These are phyloP conservation scores for Ammodytes dubius DNA, from an alignment of 2,113 vertebrate species.

Conservation along the genomic window DNA sequence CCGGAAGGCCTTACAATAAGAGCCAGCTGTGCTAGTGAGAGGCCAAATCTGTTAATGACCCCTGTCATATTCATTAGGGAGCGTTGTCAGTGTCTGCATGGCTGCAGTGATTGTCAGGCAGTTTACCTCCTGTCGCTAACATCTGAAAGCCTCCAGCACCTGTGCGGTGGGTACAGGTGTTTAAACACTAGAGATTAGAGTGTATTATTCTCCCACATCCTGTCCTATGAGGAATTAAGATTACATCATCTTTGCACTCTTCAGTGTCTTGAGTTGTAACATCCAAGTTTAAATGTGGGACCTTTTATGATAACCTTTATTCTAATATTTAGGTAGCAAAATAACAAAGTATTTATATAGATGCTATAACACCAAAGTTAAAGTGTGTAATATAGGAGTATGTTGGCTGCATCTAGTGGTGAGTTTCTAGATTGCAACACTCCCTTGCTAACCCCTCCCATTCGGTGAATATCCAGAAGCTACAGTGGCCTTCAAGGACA, in stretches of 20 bases:
- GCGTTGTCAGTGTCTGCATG: conserved; percentile 64
- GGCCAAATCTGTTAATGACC: conserved; percentile 76
- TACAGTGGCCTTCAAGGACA: too few relatives aligned
- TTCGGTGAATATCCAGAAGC: too few relatives aligned
- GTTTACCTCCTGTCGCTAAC: conserved; percentile 62
- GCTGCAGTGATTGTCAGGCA: conserved; percentile 64
- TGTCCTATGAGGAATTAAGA: not conserved
- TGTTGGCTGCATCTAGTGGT: too few relatives aligned
- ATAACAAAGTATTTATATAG: not conserved
- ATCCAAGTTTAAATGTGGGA: not conserved
- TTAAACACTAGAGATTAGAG: not conserved
- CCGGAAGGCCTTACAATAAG: conserved; percentile 61
- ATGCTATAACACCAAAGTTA: not conserved
- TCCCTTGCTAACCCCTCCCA: too few relatives aligned
- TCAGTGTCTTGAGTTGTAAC: not conserved
- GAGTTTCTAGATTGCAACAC: too few relatives aligned
- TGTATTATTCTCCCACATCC: conserved; percentile 12
- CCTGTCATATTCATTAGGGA: conserved; percentile 73
- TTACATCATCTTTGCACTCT: not conserved
- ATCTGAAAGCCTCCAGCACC: conserved; percentile 64
- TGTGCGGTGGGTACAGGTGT: conserved; percentile 45
- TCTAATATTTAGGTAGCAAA: not conserved
- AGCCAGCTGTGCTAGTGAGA: conserved; percentile 72
- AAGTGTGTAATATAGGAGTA: too few relatives aligned
- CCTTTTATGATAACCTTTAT: not conserved